phyloP scores from a whole-genome alignment of 2,888 invertebrate species.

The Troides oblongomaculatus region DNA sequence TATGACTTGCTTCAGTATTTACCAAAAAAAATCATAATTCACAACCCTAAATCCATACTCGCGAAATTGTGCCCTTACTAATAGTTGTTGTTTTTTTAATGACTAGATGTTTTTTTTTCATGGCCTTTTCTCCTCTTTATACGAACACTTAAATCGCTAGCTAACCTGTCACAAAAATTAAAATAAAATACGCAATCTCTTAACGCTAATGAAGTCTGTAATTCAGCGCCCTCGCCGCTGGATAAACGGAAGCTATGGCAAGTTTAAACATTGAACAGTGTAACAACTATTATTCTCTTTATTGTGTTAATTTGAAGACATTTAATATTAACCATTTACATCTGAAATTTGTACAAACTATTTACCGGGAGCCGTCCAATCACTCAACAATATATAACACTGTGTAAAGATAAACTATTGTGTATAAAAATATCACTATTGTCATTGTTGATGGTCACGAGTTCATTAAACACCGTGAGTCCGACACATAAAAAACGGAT shows the following conservation, averaged over 20 bases:
- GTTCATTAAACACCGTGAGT: slow-evolving; percentile 48
- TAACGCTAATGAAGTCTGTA: slow-evolving; percentile 37
- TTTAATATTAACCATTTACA: slow-evolving; percentile 42
- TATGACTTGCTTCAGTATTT: slow-evolving; percentile 48
- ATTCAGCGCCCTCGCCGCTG: slow-evolving; percentile 44
- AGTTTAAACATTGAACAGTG: slow-evolving; percentile 43
- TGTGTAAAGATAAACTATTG: slow-evolving; percentile 78
- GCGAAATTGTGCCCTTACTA: slow-evolving; percentile 52
- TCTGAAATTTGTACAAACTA: slow-evolving; percentile 58
- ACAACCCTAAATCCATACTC: slow-evolving; percentile 73
- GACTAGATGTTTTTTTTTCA: slow-evolving; percentile 54
- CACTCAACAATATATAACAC: slow-evolving; percentile 74
- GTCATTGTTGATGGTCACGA: slow-evolving; percentile 51
- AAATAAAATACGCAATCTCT: slow-evolving; percentile 40
- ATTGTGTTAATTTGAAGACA: slow-evolving; percentile 54
- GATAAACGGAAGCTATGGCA: slow-evolving; percentile 48
- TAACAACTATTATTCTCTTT: slow-evolving; percentile 45
- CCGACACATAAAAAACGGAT: slow-evolving; percentile 65
- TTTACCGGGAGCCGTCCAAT: slow-evolving; percentile 77
- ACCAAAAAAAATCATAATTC: slow-evolving; percentile 67
- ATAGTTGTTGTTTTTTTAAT: slow-evolving; percentile 49
- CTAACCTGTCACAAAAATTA: slow-evolving; percentile 13
- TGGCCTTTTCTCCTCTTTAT: slow-evolving; percentile 50
- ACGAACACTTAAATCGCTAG: slow-evolving; percentile 22
- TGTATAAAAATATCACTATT: slow-evolving; percentile 79